Conservation (phyloP, 2,113 vertebrate genomes). For the Tylochromis polylepis region DNA sequence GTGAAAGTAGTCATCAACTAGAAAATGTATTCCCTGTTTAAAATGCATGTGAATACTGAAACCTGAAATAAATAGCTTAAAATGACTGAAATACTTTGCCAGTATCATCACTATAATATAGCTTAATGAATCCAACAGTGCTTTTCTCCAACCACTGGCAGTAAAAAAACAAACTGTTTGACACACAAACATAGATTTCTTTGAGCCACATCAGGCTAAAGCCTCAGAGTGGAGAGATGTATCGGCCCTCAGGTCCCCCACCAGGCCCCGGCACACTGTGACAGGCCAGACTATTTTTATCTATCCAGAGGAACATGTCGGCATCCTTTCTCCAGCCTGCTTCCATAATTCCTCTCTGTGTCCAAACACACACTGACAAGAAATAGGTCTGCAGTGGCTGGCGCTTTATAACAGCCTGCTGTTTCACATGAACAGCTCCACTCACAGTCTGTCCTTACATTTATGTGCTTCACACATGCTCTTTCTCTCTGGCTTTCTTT, state of each 20-base stretch:
- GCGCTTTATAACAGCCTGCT: slow-evolving; percentile 26
- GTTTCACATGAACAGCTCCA: slow-evolving; percentile 35
- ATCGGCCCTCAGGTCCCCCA: neutral
- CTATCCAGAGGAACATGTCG: slow-evolving; percentile 10
- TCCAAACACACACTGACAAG: slow-evolving; percentile 45
- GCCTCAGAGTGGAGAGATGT: neutral
- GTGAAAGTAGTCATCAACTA: neutral
- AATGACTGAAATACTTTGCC: neutral
- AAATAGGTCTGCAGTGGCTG: slow-evolving; percentile 12
- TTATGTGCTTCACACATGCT: neutral
- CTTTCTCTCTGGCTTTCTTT: neutral
- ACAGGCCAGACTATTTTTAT: slow-evolving; percentile 27
- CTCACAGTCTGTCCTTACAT: slow-evolving; percentile 24
- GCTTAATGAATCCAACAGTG: neutral
- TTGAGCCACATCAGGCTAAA: neutral
- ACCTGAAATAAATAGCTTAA: neutral
- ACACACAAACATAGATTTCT: slow-evolving; percentile 17
- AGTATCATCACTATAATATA: neutral
- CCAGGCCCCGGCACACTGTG: neutral
- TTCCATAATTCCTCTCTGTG: slow-evolving; percentile 43
- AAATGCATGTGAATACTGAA: neutral
- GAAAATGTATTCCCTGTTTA: neutral
- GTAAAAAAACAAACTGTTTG: neutral
- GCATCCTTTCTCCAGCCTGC: neutral
- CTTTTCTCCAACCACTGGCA: neutral